phyloP scores from a whole-genome alignment of 2,888 invertebrate genomes.

The Cephus rjabovi region DNA sequence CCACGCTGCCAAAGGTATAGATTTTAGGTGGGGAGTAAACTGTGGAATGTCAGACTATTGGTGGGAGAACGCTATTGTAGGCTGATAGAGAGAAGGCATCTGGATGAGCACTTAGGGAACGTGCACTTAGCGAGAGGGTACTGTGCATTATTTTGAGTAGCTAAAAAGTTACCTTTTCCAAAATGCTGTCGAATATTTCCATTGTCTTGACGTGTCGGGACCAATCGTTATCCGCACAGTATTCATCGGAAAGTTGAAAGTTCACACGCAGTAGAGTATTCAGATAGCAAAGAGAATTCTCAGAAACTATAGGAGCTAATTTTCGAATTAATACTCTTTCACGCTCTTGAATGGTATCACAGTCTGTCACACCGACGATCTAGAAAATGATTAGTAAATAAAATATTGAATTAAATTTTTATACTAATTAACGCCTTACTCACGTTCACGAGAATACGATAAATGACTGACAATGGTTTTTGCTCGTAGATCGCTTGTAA shows the following conservation, averaged over 20 bases:
- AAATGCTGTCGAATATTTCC: conserved; percentile 63
- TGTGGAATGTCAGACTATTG: not conserved
- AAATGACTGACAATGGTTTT: conserved; percentile 38
- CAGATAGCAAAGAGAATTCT: conserved; percentile 69
- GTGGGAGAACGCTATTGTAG: too few species aligned
- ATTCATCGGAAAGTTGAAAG: conserved; percentile 68
- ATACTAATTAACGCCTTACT: conserved; percentile 11
- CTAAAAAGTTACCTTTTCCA: conserved; percentile 58
- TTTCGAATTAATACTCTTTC: conserved; percentile 64
- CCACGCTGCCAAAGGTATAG: too few species aligned
- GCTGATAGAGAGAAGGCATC: not conserved
- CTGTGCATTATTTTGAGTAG: not conserved
- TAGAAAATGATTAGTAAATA: conserved; percentile 14
- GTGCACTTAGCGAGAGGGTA: not conserved
- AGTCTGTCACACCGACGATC: conserved; percentile 38
- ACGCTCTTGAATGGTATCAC: conserved; percentile 44
- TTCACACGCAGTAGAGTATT: conserved; percentile 70
- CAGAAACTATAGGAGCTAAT: conserved; percentile 52
- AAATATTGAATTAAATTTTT: not conserved
- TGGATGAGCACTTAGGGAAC: not conserved
- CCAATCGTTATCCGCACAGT: conserved; percentile 62
- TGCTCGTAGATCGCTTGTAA: conserved; percentile 31
- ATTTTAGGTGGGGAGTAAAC: too few species aligned
- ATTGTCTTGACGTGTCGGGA: conserved; percentile 65
- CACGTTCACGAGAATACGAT: conserved; percentile 45